These are phyloP conservation scores for Martes flavigula DNA, from an alignment of 2,797 vertebrate species.

Conservation along the genomic window DNA sequence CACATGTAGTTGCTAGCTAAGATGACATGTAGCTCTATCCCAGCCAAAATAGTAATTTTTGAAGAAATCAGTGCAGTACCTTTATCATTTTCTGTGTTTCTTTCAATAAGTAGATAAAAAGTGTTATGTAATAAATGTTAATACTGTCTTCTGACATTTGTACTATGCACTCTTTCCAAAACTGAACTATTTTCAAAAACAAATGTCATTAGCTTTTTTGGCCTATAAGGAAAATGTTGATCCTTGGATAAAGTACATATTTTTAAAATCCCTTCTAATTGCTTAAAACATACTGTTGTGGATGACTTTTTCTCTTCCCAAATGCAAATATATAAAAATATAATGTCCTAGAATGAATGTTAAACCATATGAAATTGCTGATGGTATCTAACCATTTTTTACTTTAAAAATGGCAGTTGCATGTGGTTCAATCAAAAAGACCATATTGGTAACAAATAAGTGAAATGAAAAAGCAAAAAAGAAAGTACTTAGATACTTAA, in stretches of 20 bases:
- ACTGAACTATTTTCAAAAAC: constrained; percentile 31
- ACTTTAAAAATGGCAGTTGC: constrained; percentile 28
- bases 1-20: constrained; percentile 21
- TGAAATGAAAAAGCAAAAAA: constrained; percentile 31
- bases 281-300: constrained; percentile 15
- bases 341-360: constrained; percentile 51
- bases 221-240: constrained; percentile 20
- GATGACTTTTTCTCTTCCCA: constrained; percentile 34
- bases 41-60: constrained; percentile 58
- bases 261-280: constrained; percentile 52
- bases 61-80: constrained; percentile 7
- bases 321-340: constrained; percentile 41
- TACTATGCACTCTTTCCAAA: constrained; percentile 26
- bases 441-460: neutral
- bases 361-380: constrained; percentile 30
- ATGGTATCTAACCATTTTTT: neutral
- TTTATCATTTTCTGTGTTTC: constrained; percentile 50
- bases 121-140: constrained; percentile 45
- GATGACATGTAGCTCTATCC: constrained; percentile 54
- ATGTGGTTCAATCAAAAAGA: constrained; percentile 2
- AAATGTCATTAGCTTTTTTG: constrained; percentile 50
- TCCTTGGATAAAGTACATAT: neutral
- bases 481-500: neutral
- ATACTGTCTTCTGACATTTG: constrained; percentile 27
- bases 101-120: constrained; percentile 37